Conservation (phyloP, 2,113 vertebrate genomes). For the Zosterops borbonicus region DNA sequence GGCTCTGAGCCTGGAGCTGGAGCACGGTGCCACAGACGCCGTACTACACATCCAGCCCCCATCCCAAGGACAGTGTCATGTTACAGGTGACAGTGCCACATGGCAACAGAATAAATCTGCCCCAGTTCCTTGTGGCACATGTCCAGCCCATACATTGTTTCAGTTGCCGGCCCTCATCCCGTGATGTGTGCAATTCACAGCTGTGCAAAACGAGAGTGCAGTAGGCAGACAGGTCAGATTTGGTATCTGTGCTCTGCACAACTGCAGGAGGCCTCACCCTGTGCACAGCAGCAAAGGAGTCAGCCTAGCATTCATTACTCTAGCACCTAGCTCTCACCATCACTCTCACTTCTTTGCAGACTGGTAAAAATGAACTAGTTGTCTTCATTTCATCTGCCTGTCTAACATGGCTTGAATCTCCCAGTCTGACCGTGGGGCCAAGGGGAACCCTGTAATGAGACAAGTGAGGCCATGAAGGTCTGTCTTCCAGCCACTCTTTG, state of each 20-base stretch:
- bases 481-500: not conserved
- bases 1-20: not conserved
- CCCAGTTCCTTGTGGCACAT: not conserved
- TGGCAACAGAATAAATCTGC: not conserved
- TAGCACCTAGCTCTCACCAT: not conserved
- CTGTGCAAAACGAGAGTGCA: not conserved
- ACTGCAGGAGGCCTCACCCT: not conserved
- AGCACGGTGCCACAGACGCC: not conserved
- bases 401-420: not conserved
- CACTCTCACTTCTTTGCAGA: not conserved
- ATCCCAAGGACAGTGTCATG: not conserved
- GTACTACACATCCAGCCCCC: not conserved
- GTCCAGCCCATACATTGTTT: not conserved
- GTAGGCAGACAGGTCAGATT: not conserved
- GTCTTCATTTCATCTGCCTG: not conserved
- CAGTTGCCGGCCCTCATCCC: rapidly evolving
- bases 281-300: not conserved
- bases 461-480: not conserved
- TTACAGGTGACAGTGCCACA: not conserved
- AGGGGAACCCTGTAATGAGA: not conserved
- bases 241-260: not conserved
- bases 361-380: not conserved
- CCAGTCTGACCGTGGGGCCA: not conserved
- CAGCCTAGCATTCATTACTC: not conserved
- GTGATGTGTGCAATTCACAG: rapidly evolving